Base-by-base conservation (phyloP, 2,797 vertebrate species). In the Prunella strophiata region DNA sequence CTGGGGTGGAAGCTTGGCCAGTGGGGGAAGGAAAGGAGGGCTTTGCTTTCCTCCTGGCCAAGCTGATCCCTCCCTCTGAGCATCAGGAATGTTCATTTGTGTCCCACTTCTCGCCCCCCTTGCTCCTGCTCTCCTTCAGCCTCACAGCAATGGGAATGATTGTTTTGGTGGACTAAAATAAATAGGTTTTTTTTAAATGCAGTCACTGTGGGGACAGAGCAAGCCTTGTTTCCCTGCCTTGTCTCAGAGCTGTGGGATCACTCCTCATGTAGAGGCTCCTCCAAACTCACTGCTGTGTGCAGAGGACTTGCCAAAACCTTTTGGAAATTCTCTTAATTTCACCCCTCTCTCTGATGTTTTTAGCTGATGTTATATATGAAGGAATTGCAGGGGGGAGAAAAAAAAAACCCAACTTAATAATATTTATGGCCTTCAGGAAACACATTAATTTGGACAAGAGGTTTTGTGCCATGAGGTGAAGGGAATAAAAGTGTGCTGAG, bases 31-130 rank as follows among this genome's bases (percentile, higher is more conserved):
- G 51, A 58, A 43, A 75, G 91, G 94, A 96, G 74, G 62, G 84
- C 73, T 96, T 96, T 94, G 75, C 94, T 94, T 93, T 91, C 88
- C 96, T 91, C 74, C 88, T 76, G 73, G 54, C 92, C 74, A 18
- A 42, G 32, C 71, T 84, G 73, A 77, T 86, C 73, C 92, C 74
- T 86, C 80, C 83, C 74, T 75, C 85, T 75, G 88, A 95, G 93
- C 47, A 93, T 17, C 48, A 90, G 88, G 74, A 93, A 87, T 86
- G 70, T 88, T 87, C 57, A 82, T 61, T 73, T 27, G 55, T 62
- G 83, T 74, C 91, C 66, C 67, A 32, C 76, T 61, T 50, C 66
- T 48, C 43, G 43, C 42, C 50, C 38, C 45, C 13, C 58, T 2
- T 2, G 22, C 45, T 40, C 34, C 63, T 16, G 80, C 77, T 67